Evolutionary conservation across 92 coral and sea anemone species (phyloP), one percentile per base, ranked within the genome.

Genomic region (Zoanthus solanderi): DNA sequence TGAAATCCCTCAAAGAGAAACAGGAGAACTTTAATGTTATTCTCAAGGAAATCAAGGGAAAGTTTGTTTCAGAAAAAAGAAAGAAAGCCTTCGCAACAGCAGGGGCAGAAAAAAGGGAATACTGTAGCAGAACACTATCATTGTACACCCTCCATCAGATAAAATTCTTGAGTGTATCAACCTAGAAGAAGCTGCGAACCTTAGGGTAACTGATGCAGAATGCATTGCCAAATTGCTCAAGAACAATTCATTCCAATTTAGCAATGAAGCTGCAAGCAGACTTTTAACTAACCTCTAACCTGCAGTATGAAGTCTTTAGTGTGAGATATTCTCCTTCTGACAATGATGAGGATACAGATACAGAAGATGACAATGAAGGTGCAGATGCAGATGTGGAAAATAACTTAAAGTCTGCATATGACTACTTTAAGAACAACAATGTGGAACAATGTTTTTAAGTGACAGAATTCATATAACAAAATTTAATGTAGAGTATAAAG

Each of bases 201-300:
- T 52, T 52, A 12, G 53, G 29, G 71, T 65, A 65, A 65, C 31
- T 65, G 71, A 65, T 65, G 72, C 72, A 77, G 72, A 67, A 67
- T 23, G 72, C 72, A 67, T 67, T 67, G 34, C 71, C 42, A 67
- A 67, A 23, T 67, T 67, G 72, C 72, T 67, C 23, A 72, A 72
- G 28, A 42, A 73, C 50, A 18, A 73, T 73, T 72, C 54, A 82
- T 54, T 72, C 0, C 58, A 63, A 7, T 30, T 82, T 58, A 82
- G 86, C 86, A 82, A 61, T 65, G 86, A 72, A 60, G 85, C 85
- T 32, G 46, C 71, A 79, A 79, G 72, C 72, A 65, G 68, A 30
- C 28, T 79, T 58, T 34, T 56, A 58, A 63, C 52, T 31, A 81
- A 81, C 74, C 75, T 81, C 4, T 13, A 76, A 76, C 81, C 66